Conservation (phyloP, 2,113 vertebrate genomes). For the Myrmophylax atrothorax region DNA sequence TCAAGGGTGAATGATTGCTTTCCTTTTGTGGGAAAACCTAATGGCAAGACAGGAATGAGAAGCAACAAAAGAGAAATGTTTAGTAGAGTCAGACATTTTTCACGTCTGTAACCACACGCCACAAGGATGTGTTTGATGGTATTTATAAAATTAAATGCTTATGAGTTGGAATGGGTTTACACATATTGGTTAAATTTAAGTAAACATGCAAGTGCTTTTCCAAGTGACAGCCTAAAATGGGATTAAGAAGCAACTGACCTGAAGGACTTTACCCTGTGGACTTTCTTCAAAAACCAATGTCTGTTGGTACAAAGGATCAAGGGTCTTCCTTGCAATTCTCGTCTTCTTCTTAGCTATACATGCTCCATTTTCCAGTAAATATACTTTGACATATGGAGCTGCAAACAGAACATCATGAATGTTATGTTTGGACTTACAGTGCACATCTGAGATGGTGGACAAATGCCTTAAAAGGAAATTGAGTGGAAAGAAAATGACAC, state of each 20-base stretch:
- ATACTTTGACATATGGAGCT: slow-evolving; percentile 98
- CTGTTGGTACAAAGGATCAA: slow-evolving; percentile 97
- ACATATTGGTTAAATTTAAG: neutral
- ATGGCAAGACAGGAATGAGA: neutral
- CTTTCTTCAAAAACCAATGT: slow-evolving; percentile 95
- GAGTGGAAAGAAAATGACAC: neutral
- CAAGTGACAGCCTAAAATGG: neutral
- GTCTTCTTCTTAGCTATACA: slow-evolving; percentile 99
- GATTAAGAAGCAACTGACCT: slow-evolving; percentile 80
- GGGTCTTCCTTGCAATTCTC: slow-evolving; percentile 97
- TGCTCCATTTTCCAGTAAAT: slow-evolving; percentile 94
- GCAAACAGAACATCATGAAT: slow-evolving; percentile 35
- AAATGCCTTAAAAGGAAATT: slow-evolving; percentile 35
- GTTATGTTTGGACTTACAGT: slow-evolving; percentile 4
- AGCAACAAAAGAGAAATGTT: neutral
- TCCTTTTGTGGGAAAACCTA: neutral
- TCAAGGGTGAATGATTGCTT: neutral
- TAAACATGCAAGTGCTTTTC: neutral
- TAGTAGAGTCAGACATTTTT: neutral
- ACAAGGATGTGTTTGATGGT: neutral
- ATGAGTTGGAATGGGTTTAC: neutral
- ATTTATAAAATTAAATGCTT: slow-evolving; percentile 19
- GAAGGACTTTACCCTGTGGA: slow-evolving; percentile 96
- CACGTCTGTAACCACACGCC: neutral
- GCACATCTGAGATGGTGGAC: neutral